Evolutionary conservation across 1,140 invertebrate species (phyloP), one percentile per base, ranked within the genome.

Genomic region (Cataglyphis hispanica): DNA sequence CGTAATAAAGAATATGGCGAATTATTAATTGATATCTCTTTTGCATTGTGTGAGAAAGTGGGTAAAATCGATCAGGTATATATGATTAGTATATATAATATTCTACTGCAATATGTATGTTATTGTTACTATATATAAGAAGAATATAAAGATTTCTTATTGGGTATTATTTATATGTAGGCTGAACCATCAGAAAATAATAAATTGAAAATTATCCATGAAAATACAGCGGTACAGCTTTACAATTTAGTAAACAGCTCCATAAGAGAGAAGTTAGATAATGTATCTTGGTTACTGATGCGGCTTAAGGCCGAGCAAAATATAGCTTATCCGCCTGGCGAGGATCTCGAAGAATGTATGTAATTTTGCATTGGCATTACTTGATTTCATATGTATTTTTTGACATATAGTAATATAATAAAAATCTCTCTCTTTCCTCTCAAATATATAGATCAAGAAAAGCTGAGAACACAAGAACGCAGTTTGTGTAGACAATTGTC

Each of bases 401-500:
- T 31, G 6, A 5, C 25, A 43, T 43, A 8, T 43, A 61, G 1
- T 87, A 58, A 72, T 64, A 50, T n/a, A 70, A 19, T 37, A 87
- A 77, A 27, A 74, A 43, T 31, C 4, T 31, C 31, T 31, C 31
- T 31, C 31, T 31, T 3, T 16, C 16, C 4, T 66, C 46, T 25
- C n/a, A 13, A 6, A 60, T 50, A 58, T n/a, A 69, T 83, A 95
- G 95, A 85, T 74, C 90, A 90, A 74, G 93, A 96, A 43, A 88
- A 91, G 53, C 86, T 96, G 72, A 94, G 91, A 85, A 90, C 92
- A 5, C 95, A 94, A 86, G 96, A 96, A 91, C 91, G 93, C 66
- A 94, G 92, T 66, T 77, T 96, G 0, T 95, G 94, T 77, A 93
- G 92, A 80, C 95, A 96, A 50, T 87, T 96, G 64, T 94, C 93